Evolutionary conservation across 2,797 vertebrate species (phyloP).

Genomic region (Zenarchopterus dispar): DNA sequence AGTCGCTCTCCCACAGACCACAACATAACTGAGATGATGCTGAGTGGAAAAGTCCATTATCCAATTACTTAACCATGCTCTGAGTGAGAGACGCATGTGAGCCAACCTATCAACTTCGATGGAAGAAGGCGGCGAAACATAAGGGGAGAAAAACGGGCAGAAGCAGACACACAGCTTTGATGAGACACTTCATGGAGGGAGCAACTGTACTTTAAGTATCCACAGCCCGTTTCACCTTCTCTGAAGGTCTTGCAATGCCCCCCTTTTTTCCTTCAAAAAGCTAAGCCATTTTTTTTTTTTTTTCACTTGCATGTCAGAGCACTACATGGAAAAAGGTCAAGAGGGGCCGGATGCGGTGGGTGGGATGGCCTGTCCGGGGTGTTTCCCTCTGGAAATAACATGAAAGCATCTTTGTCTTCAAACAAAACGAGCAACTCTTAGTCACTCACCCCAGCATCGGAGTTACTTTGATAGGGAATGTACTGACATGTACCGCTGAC

Average conservation of each 20-base stretch:
- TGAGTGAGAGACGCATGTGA: conserved; percentile 67
- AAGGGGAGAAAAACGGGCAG: conserved; percentile 31
- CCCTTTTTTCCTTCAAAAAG: conserved; percentile 6
- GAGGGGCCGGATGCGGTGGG: conserved; percentile 34
- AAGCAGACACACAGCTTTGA: conserved; percentile 24
- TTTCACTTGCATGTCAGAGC: conserved; percentile 62
- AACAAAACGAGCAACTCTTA: conserved; percentile 20
- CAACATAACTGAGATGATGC: conserved; percentile 68
- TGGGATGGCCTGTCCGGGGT: conserved; percentile 25
- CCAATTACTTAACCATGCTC: conserved; percentile 69
- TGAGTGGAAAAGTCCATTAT: conserved; percentile 70
- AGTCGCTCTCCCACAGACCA: conserved; percentile 58
- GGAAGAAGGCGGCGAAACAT: conserved; percentile 57
- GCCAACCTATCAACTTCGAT: conserved; percentile 68
- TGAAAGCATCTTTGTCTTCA: conserved; percentile 23
- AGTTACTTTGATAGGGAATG: conserved; percentile 76
- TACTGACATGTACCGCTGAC: conserved; percentile 23
- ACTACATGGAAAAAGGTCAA: conserved; percentile 15
- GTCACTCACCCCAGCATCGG: conserved; percentile 2
- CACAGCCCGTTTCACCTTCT: conserved; percentile 21
- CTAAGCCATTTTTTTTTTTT: not conserved
- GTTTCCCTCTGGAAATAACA: conserved; percentile 32
- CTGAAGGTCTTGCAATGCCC: conserved; percentile 9
- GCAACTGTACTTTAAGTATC: conserved; percentile 26
- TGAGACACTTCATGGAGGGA: conserved; percentile 15